Evolutionary conservation across 2,113 vertebrate species (phyloP).

Genomic region (Bos taurus): DNA sequence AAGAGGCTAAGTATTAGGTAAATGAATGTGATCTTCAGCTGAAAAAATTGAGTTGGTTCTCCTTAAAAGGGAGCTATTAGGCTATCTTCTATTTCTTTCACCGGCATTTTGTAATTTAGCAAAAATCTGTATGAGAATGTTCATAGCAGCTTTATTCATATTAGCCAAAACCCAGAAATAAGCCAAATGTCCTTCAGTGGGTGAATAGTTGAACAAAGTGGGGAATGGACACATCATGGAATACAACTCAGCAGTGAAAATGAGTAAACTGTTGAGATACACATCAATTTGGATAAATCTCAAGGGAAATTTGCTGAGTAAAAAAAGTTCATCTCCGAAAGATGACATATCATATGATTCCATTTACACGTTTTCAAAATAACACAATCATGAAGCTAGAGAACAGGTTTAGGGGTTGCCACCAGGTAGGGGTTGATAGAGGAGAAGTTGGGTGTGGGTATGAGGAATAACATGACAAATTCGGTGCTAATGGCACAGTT

Average conservation of each 20-base stretch:
- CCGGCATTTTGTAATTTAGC: neutral
- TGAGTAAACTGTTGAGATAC: neutral
- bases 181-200: neutral
- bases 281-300: neutral
- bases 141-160: neutral
- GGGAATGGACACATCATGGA: neutral
- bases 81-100: neutral
- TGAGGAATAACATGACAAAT: neutral
- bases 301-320: neutral
- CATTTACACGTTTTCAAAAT: neutral
- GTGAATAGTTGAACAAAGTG: neutral
- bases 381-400: neutral
- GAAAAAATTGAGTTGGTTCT: neutral
- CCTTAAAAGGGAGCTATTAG: neutral
- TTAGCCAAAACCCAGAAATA: neutral
- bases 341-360: neutral
- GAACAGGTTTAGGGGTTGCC: neutral
- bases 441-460: neutral
- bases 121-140: neutral
- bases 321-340: neutral
- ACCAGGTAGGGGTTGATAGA: neutral
- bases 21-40: neutral
- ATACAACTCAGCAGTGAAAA: neutral
- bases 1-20: neutral
- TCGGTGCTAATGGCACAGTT: too few species aligned